Percentiles rank a stretch among this genome's conserved stretches.
These are phyloP conservation scores for Vidua chalybeata DNA, from an alignment of 2,113 vertebrate species.

Conservation along the genomic window DNA sequence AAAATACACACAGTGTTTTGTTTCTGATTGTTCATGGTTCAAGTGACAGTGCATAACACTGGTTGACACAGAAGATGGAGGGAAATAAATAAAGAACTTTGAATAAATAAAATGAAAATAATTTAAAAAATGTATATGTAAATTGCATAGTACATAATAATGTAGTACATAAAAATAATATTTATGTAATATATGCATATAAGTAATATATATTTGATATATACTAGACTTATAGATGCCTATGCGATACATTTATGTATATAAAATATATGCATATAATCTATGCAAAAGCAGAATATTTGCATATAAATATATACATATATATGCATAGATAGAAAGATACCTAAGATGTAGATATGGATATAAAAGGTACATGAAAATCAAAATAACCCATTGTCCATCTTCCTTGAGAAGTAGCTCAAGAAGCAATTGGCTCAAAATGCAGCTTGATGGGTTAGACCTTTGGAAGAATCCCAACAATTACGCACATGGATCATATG, in stretches of 20 bases:
- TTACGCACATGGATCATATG: accelerated
- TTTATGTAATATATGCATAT: background rate
- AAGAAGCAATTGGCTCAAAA: background rate
- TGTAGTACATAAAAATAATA: background rate
- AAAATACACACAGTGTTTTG: background rate
- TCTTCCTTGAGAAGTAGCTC: background rate
- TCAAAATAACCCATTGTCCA: background rate
- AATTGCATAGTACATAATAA: background rate
- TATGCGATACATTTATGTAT: no score
- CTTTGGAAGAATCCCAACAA: background rate
- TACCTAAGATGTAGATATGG: background rate
- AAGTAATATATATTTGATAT: background rate
- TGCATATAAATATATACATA: background rate
- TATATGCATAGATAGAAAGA: background rate
- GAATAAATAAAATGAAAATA: background rate
- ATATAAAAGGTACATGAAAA: background rate
- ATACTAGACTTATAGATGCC: background rate
- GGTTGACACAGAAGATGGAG: background rate
- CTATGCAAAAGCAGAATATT: background rate
- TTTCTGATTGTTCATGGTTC: background rate
- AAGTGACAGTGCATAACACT: background rate
- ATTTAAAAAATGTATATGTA: background rate
- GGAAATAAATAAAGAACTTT: background rate
- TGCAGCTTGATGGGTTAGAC: background rate
- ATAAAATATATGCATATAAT: background rate